Base-by-base conservation (phyloP, 2,113 vertebrate species). In the Thoracochromis brauschi region DNA sequence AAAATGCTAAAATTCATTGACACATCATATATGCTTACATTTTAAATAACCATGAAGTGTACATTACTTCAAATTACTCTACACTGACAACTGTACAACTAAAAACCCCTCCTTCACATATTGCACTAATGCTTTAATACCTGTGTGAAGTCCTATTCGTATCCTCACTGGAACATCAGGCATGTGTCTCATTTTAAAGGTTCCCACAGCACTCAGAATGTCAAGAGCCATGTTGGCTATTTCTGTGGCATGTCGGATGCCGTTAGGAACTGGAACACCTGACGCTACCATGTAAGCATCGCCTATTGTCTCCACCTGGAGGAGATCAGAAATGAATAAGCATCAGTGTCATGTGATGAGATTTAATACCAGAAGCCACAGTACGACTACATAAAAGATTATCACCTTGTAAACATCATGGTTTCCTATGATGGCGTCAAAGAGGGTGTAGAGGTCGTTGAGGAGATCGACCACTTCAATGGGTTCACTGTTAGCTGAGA, bases 111-210 rank as follows among this genome's bases (percentile, higher is more conserved):
- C 9, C 40, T 7, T 75, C 14, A 47, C 1, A 29, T 11, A 75
- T 11, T 75, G 40, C 42, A 47, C 71, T 75, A 47, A 2, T 49
- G 42, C 42, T 47, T 12, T 75, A 75, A 93, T 85, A 97, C 97
- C 97, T 90, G 96, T 95, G 91, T 97, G 95, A 31, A 97, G 92
- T 42, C 97, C 96, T 17, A 97, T 97, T 3, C 97, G 95, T 49
- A 97, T 97, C 88, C 96, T 94, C 17, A 97, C 96, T 1, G 96
- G 97, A 47, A 97, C 95, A 9, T 97, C 96, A 2, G 96, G 96
- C 97, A 97, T 97, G 91, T 97, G 97, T 71, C 95, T 96, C 96
- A 97, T 97, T 89, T 97, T 97, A 73, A 97, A 97, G 33, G 95
- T 95, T 14, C 97, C 97, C 79, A 97, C 96, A 1, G 97, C 94